Evolutionary conservation across 1,140 invertebrate genomes (phyloP), one percentile per base, ranked within the genome.

Genomic region (Anoplophora glabripennis): DNA sequence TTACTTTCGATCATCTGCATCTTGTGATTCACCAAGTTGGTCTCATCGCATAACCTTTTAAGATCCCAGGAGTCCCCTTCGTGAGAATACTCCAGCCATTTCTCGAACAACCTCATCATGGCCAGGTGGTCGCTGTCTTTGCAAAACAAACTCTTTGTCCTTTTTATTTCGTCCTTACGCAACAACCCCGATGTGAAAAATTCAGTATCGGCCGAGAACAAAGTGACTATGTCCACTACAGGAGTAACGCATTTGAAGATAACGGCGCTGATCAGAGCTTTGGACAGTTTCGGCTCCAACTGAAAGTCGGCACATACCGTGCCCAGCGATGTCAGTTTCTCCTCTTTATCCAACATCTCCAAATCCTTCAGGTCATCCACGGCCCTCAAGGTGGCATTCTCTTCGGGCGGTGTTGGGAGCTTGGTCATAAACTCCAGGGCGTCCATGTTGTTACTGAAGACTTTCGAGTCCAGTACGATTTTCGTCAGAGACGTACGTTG

Each of bases 391-490:
- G 84, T 68, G 0, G 77, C 63, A 17, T 33, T 53, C 10, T 44
- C 7, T 38, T 67, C 67, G 1, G 84, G 84, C 12, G 80, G 76
- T 44, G 82, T 76, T 2, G 78, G 72, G 49, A 85, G 69, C 52
- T 75, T 61, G 10, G 65, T 63, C 12, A 85, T 68, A 68, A 85
- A 83, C 21, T 77, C 64, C 10, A 63, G 51, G 2, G 76, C 73
- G 57, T 76, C 77, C 59, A 80, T 77, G 52, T 78, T 65, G 41
- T 69, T 66, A 40, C 65, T 71, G 48, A 66, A 72, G 18, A 70
- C 67, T 69, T 89, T 88, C 10, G 79, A 77, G 62, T 83, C 80
- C 1, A 89, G 71, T 48, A 89, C 79, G 5, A 81, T 78, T 72
- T 87, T 83, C 38, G 88, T 80, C 1, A 90, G 72, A 3, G 86